Evolutionary conservation across 92 coral and sea anemone genomes (phyloP).

Genomic region (Palythoa grandiflora): DNA sequence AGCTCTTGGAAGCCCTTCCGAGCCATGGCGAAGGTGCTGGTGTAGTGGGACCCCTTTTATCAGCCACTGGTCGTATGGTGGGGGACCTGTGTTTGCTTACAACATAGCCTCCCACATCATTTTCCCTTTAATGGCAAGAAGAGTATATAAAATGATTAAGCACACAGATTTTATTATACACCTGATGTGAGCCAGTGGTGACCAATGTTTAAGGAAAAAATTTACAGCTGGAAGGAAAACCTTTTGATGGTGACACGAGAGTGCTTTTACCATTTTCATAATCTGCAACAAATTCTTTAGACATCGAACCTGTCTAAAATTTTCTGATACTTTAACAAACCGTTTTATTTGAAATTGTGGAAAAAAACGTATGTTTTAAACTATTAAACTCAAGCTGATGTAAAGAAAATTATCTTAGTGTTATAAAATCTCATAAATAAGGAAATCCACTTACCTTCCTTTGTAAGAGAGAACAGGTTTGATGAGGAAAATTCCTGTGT

Average conservation of each 20-base stretch:
- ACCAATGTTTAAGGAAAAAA: background rate
- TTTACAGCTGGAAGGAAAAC: background rate
- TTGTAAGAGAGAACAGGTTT: conserved; percentile 91
- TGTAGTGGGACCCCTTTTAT: conserved; percentile 68
- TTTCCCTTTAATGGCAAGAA: background rate
- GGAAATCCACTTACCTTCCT: conserved; percentile 67
- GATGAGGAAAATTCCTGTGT: conserved; percentile 95
- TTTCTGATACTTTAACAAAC: background rate
- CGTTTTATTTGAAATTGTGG: no score
- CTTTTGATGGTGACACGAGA: background rate
- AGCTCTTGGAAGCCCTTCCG: conserved; percentile 56
- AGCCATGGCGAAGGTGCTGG: conserved; percentile 91
- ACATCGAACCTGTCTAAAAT: background rate
- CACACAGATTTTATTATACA: background rate
- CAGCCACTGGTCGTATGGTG: conserved; percentile 30
- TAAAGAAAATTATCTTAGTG: no score
- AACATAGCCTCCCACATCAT: conserved; percentile 59
- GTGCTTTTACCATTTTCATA: background rate
- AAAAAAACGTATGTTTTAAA: no score
- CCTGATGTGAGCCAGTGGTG: background rate
- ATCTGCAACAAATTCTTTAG: no score
- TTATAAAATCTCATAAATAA: background rate
- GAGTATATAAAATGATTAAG: background rate
- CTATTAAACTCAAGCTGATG: no score
- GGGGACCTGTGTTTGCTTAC: conserved; percentile 61